A percentile compares a stretch with the other conserved stretches of the same genome.
Conservation (phyloP, 2,888 invertebrate species). For the Corbicula japonica region DNA sequence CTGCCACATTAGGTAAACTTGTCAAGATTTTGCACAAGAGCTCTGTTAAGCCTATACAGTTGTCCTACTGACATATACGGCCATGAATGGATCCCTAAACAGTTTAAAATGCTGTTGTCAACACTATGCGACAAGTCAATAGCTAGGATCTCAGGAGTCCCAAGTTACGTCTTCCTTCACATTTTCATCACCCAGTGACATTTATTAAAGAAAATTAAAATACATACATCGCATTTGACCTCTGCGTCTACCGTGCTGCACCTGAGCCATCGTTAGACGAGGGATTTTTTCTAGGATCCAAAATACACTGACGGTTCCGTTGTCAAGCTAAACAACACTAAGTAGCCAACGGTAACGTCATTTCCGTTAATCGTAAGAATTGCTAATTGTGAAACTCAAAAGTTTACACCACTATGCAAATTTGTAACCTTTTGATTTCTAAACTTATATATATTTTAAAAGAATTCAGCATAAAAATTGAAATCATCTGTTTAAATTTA, state of each 20-base stretch:
- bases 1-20: too few species aligned
- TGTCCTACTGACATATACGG: background rate
- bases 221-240: conserved; percentile 74
- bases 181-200: background rate
- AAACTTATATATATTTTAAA: too few species aligned
- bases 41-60: background rate
- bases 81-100: background rate
- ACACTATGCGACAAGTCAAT: background rate
- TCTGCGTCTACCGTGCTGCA: conserved; percentile 81
- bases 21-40: too few species aligned
- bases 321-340: conserved; percentile 78
- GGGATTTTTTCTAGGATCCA: conserved; percentile 3
- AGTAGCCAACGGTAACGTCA: conserved; percentile 69
- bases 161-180: background rate
- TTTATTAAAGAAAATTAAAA: background rate
- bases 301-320: conserved; percentile 53
- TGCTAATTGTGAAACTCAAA: background rate
- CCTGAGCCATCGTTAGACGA: conserved; percentile 73
- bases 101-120: background rate
- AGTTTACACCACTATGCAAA: too few species aligned
- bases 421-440: too few species aligned
- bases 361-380: conserved; percentile 57
- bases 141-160: background rate
- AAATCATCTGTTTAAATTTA: too few species aligned
- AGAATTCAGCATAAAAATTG: too few species aligned